Percentiles rank a stretch among this genome's conserved stretches.
These are phyloP conservation scores for Lagopus muta DNA, from an alignment of 2,113 vertebrate species.

Conservation along the genomic window DNA sequence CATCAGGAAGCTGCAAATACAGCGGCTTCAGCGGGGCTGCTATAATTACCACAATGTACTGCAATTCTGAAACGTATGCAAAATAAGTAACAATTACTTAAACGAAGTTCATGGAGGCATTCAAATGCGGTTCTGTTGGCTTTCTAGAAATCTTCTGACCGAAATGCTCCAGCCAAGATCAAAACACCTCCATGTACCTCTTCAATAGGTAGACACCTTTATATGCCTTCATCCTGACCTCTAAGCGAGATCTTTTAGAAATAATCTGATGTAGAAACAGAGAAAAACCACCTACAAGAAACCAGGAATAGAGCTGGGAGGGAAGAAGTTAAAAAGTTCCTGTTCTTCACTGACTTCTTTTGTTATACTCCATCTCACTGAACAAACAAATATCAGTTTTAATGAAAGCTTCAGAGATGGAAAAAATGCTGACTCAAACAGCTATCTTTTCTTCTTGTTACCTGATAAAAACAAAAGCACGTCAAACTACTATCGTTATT, in stretches of 20 bases:
- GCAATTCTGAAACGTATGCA: slow-evolving; percentile 36
- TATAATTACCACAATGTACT: slow-evolving; percentile 39
- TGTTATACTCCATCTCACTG: background rate
- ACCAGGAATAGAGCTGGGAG: background rate
- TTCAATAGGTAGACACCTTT: background rate
- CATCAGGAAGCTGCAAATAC: slow-evolving; percentile 66
- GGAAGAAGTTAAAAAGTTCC: background rate
- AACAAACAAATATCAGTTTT: background rate
- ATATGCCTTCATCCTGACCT: background rate
- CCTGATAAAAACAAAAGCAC: background rate
- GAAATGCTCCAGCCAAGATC: background rate
- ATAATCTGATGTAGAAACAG: background rate
- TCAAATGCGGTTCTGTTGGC: background rate
- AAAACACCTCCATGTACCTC: background rate
- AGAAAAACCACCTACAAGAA: background rate
- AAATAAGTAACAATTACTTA: slow-evolving; percentile 23
- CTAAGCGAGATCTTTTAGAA: background rate
- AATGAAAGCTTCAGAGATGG: background rate
- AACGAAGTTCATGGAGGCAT: background rate
- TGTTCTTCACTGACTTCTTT: background rate
- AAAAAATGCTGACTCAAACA: background rate
- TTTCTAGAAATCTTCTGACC: slow-evolving; percentile 22
- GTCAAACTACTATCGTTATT: background rate
- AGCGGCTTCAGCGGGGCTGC: slow-evolving; percentile 54
- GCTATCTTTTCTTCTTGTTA: background rate